phyloP scores from a whole-genome alignment of 2,888 invertebrate species.

The Anorthoa munda region DNA sequence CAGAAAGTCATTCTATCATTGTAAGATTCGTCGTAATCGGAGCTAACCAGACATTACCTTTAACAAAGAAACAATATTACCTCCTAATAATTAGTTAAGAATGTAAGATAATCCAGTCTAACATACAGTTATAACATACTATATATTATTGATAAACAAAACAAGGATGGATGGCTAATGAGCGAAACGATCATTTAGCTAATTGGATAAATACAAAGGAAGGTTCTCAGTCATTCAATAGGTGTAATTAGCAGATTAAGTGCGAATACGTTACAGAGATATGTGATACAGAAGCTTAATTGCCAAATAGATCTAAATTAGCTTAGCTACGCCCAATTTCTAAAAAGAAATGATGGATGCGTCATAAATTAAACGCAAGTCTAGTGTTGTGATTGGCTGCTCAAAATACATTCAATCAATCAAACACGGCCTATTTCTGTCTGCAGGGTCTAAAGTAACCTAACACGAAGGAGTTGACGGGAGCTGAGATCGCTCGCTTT shows the following conservation, averaged over 20 bases:
- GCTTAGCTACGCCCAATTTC: not conserved
- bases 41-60: too few relatives aligned
- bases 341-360: too few relatives aligned
- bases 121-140: not conserved
- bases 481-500: too few relatives aligned
- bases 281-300: conserved; percentile 9
- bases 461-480: too few relatives aligned
- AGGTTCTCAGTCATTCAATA: conserved; percentile 55
- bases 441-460: too few relatives aligned
- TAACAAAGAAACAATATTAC: not conserved
- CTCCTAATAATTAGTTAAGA: not conserved
- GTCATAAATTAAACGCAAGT: too few relatives aligned
- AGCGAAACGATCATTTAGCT: conserved; percentile 20
- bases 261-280: conserved; percentile 13
- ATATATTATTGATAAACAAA: not conserved
- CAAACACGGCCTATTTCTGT: too few relatives aligned
- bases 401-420: too few relatives aligned
- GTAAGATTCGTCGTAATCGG: too few relatives aligned
- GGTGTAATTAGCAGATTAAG: conserved; percentile 58
- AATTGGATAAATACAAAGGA: conserved; percentile 46
- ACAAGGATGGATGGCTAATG: not conserved
- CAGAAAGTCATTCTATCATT: too few relatives aligned
- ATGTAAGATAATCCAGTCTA: not conserved
- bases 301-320: not conserved
- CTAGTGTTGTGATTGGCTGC: too few relatives aligned